Percentiles rank a stretch among this genome's conserved stretches.
Conservation (phyloP, 2,888 invertebrate species). For the Allygus modestus region DNA sequence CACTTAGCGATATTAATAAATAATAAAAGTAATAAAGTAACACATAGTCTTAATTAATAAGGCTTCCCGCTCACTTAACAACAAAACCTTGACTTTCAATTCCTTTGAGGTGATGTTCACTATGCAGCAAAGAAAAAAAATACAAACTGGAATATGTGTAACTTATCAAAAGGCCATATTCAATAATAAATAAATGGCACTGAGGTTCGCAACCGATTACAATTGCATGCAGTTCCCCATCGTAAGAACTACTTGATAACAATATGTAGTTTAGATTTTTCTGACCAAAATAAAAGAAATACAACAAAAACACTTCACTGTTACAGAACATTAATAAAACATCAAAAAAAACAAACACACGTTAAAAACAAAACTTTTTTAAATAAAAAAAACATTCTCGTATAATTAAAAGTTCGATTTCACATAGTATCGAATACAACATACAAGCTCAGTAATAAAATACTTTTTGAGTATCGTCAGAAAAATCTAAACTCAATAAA, state of each 20-base stretch:
- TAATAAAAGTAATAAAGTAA: conserved; percentile 51
- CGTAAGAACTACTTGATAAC: conserved; percentile 12
- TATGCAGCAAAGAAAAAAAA: conserved; percentile 38
- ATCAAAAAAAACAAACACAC: conserved; percentile 55
- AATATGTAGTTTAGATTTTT: conserved; percentile 35
- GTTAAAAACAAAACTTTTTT: conserved; percentile 31
- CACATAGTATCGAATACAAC: conserved; percentile 6
- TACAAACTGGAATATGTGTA: conserved; percentile 45
- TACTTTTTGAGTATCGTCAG: conserved; percentile 33
- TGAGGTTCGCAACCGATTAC: not conserved
- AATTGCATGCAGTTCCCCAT: conserved; percentile 44
- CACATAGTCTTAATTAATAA: conserved; percentile 57
- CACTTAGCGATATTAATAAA: conserved; percentile 55
- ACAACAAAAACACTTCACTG: conserved; percentile 54
- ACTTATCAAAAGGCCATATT: conserved; percentile 36
- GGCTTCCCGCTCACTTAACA: conserved; percentile 40
- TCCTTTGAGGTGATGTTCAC: conserved; percentile 54
- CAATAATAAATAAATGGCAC: conserved; percentile 50
- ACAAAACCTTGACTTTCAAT: conserved; percentile 51
- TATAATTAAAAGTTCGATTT: conserved; percentile 1
- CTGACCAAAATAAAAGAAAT: conserved; percentile 40
- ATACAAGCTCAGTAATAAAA: conserved; percentile 45
- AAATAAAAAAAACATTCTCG: conserved; percentile 45
- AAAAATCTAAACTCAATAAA: conserved; percentile 47
- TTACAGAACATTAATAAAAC: conserved; percentile 18